Percentiles rank a stretch among this genome's conserved stretches.
Conservation (phyloP, 2,888 invertebrate genomes). For the Drosophila pseudotalamancana region DNA sequence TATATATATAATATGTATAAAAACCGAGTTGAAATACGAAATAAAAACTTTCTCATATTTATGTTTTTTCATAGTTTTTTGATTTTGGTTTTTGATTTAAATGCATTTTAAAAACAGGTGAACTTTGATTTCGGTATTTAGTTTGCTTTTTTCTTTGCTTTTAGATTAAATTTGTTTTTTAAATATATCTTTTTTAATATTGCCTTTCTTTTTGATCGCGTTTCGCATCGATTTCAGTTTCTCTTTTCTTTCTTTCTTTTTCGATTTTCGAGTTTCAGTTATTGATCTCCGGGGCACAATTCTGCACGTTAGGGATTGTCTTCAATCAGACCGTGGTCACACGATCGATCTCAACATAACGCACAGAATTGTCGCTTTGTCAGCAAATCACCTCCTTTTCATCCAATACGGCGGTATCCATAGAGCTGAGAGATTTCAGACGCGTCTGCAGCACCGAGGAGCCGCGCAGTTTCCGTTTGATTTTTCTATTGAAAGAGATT, state of each 20-base stretch:
- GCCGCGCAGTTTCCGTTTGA: slow-evolving; percentile 88
- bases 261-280: slow-evolving; percentile 53
- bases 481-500: slow-evolving; percentile 74
- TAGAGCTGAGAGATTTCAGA: slow-evolving; percentile 89
- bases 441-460: slow-evolving; percentile 92
- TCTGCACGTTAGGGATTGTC: slow-evolving; percentile 79
- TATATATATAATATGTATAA: slow-evolving; percentile 35
- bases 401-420: slow-evolving; percentile 92
- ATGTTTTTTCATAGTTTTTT: neutral
- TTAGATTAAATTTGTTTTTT: neutral
- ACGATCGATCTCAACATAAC: slow-evolving; percentile 95
- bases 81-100: slow-evolving; percentile 47
- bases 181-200: slow-evolving; percentile 13
- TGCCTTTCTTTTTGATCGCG: slow-evolving; percentile 30
- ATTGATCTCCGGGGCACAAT: slow-evolving; percentile 84
- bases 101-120: slow-evolving; percentile 80
- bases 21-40: slow-evolving; percentile 61
- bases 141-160: slow-evolving; percentile 41
- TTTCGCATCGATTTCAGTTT: slow-evolving; percentile 40
- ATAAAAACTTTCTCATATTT: slow-evolving; percentile 47
- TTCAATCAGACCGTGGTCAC: slow-evolving; percentile 93
- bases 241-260: slow-evolving; percentile 18
- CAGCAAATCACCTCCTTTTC: slow-evolving; percentile 97
- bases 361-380: slow-evolving; percentile 98
- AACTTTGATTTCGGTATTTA: slow-evolving; percentile 69